A percentile compares a stretch with the other conserved stretches of the same genome.
phyloP scores from a whole-genome alignment of 37 sponge, comb jelly and placozoan species.

The Trichoplax adhaerens region DNA sequence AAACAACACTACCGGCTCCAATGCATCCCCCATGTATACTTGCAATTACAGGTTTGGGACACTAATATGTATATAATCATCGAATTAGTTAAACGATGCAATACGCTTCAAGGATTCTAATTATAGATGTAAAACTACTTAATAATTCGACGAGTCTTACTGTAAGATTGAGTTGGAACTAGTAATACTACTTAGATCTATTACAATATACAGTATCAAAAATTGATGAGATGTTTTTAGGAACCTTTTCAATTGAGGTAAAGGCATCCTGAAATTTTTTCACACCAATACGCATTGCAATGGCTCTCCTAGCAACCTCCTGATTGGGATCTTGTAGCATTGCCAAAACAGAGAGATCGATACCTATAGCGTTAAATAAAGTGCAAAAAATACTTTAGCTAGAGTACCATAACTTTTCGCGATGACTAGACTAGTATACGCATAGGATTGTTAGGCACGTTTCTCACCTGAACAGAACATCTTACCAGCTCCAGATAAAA shows the following conservation, averaged over 20 bases:
- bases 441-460: not conserved
- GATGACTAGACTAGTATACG: not conserved
- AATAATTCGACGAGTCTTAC: no score
- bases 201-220: not conserved
- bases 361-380: no score
- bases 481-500: slow-evolving; percentile 77
- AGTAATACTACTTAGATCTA: no score
- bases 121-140: no score
- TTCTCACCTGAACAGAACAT: slow-evolving; percentile 53
- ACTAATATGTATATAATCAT: no score
- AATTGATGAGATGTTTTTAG: not conserved
- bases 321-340: no score
- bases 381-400: no score
- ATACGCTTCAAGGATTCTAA: no score
- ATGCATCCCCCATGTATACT: slow-evolving; percentile 81
- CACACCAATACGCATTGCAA: slow-evolving; percentile 17
- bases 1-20: slow-evolving; percentile 52
- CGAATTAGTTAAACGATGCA: no score
- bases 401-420: no score
- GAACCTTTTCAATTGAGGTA: slow-evolving; percentile 61
- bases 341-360: no score
- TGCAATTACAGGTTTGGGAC: slow-evolving; percentile 79
- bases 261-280: slow-evolving; percentile 51
- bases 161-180: no score
- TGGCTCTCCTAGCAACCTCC: slow-evolving; percentile 42